These are phyloP conservation scores for Merluccius polli DNA, from an alignment of 2,797 vertebrate species.

Conservation along the genomic window DNA sequence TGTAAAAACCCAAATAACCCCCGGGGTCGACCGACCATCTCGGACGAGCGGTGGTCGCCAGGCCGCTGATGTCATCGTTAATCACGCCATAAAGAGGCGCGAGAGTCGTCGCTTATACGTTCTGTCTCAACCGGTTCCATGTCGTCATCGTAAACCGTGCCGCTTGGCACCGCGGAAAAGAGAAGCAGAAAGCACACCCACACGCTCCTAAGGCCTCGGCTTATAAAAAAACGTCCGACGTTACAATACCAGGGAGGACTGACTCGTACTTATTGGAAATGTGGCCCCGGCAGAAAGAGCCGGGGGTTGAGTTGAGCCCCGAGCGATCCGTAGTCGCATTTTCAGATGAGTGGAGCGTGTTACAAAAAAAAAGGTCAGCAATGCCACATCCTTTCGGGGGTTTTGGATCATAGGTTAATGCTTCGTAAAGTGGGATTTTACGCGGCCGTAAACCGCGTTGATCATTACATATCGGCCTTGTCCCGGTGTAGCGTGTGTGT, in stretches of 20 bases:
- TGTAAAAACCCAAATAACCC: background rate
- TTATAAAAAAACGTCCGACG: background rate
- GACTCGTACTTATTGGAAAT: background rate
- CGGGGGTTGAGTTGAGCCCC: background rate
- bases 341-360: conserved; percentile 13
- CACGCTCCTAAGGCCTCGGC: background rate
- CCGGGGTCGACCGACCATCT: background rate
- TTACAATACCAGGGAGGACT: background rate
- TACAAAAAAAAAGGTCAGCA: conserved; percentile 25
- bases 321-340: conserved; percentile 6
- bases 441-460: background rate
- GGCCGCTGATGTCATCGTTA: conserved; percentile 51
- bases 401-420: conserved; percentile 2
- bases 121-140: conserved; percentile 31
- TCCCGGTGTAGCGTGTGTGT: background rate
- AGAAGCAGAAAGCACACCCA: background rate
- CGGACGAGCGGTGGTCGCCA: conserved; percentile 39
- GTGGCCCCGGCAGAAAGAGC: background rate
- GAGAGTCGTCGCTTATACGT: conserved; percentile 40
- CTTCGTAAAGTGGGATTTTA: conserved; percentile 8
- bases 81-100: conserved; percentile 52
- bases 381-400: conserved; percentile 12
- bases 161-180: conserved; percentile 38
- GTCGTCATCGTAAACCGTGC: conserved; percentile 44
- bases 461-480: background rate